A percentile compares a stretch with the other conserved stretches of the same genome.
Conservation (phyloP, 1,140 invertebrate genomes). For the Oedothorax gibbosus region DNA sequence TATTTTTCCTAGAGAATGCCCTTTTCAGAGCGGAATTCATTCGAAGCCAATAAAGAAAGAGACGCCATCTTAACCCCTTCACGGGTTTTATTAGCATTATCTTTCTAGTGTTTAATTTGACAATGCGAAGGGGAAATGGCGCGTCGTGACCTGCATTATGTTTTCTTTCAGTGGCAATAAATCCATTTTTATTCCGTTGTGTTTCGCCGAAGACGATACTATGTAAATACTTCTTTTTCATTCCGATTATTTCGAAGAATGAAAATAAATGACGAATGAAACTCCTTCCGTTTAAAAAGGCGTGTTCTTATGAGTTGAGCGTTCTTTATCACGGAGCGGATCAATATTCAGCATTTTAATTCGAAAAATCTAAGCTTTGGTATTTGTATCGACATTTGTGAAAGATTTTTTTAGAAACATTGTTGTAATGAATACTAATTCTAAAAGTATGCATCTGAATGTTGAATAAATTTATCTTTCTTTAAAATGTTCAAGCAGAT, state of each 20-base stretch:
- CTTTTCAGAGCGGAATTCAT: constrained; percentile 51
- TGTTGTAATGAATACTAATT: no score
- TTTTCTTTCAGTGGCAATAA: constrained; percentile 53
- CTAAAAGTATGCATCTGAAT: no score
- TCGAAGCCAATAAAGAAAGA: constrained; percentile 23
- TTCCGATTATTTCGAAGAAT: neutral
- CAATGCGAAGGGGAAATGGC: constrained; percentile 41
- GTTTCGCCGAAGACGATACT: constrained; percentile 54
- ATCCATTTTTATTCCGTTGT: constrained; percentile 54
- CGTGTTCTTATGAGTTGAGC: constrained; percentile 6
- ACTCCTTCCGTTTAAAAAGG: constrained; percentile 33
- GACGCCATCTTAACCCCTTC: constrained; percentile 35
- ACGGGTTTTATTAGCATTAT: constrained; percentile 56
- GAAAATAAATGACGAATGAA: constrained; percentile 48
- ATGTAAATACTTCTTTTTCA: constrained; percentile 54
- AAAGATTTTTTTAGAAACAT: no score
- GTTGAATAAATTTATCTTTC: no score
- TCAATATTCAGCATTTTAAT: no score
- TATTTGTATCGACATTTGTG: no score
- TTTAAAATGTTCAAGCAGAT: no score
- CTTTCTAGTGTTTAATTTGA: constrained; percentile 59
- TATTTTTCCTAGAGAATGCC: constrained; percentile 52
- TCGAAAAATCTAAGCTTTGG: no score
- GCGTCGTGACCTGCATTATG: constrained; percentile 51
- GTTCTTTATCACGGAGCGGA: no score